Evolutionary conservation across 2,888 invertebrate species (phyloP).

Genomic region (Agrotis exclamationis): DNA sequence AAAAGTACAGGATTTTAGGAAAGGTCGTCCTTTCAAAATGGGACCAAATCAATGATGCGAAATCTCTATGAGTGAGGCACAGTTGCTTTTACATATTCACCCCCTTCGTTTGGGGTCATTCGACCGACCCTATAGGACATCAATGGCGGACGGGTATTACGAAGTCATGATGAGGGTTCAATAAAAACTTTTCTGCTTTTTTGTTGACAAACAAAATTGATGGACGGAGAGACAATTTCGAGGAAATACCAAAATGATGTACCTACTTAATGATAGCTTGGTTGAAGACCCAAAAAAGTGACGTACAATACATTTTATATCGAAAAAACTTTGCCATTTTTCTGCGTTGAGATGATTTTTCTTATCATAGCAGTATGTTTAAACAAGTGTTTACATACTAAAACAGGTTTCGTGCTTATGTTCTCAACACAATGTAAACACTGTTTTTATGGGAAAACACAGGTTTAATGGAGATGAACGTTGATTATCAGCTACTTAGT

Average conservation of each 20-base stretch:
- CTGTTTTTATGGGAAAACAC: conserved; percentile 9
- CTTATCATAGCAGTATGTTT: conserved; percentile 13
- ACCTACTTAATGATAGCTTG: background rate
- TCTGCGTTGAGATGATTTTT: conserved; percentile 6
- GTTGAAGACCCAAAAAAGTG: background rate
- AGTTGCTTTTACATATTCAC: conserved; percentile 44
- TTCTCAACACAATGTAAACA: conserved; percentile 25
- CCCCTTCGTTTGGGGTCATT: conserved; percentile 27
- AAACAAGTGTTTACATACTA: conserved; percentile 41
- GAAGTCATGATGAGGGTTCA: conserved; percentile 31
- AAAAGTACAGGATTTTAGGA: conserved; percentile 26
- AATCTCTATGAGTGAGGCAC: conserved; percentile 15
- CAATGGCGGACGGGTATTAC: conserved; percentile 39
- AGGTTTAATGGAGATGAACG: background rate
- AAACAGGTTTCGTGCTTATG: conserved; percentile 42
- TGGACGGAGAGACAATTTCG: background rate
- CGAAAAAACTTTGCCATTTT: background rate
- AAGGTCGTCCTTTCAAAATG: conserved; percentile 48
- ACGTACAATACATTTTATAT: too few relatives aligned
- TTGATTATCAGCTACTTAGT: background rate
- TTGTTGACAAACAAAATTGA: conserved; percentile 3
- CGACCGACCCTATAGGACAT: conserved; percentile 26
- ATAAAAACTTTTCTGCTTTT: conserved; percentile 9
- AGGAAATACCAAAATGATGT: background rate
- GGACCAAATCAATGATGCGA: conserved; percentile 62